These are phyloP conservation scores for Tychaedon coryphoeus DNA, from an alignment of 2,113 vertebrate species.

Conservation along the genomic window DNA sequence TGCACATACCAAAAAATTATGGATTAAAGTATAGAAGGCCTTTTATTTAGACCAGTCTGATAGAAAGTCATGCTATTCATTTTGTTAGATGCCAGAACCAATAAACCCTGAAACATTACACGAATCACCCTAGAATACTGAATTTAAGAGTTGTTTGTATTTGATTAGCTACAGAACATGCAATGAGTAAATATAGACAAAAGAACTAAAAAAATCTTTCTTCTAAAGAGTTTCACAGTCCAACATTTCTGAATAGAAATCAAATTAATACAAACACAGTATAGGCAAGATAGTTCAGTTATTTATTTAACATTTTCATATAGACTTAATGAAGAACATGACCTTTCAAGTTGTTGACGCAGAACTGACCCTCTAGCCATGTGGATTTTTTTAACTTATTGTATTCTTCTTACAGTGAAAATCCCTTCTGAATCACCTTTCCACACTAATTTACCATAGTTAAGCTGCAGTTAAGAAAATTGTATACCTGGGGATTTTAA, in stretches of 20 bases:
- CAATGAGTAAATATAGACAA: not conserved
- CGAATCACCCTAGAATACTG: not conserved
- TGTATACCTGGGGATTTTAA: not conserved
- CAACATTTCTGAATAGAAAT: not conserved
- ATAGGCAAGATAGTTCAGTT: not conserved
- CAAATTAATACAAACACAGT: not conserved
- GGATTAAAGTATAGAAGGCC: not conserved
- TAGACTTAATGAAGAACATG: not conserved
- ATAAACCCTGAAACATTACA: not conserved
- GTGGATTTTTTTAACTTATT: not conserved
- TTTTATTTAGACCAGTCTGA: not conserved
- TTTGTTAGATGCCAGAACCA: not conserved
- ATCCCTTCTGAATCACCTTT: not conserved
- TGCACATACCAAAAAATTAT: not conserved
- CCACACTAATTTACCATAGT: not conserved
- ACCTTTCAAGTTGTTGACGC: not conserved
- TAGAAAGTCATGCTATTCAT: not conserved
- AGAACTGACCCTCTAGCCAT: not conserved
- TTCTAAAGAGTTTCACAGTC: not conserved
- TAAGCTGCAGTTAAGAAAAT: not conserved
- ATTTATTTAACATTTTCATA: conserved; percentile 35
- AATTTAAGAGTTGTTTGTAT: not conserved
- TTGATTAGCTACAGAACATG: not conserved
- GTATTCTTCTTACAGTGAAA: not conserved
- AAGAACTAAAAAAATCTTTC: not conserved